Conservation (phyloP, 2,113 vertebrate genomes). For the Vimba vimba region DNA sequence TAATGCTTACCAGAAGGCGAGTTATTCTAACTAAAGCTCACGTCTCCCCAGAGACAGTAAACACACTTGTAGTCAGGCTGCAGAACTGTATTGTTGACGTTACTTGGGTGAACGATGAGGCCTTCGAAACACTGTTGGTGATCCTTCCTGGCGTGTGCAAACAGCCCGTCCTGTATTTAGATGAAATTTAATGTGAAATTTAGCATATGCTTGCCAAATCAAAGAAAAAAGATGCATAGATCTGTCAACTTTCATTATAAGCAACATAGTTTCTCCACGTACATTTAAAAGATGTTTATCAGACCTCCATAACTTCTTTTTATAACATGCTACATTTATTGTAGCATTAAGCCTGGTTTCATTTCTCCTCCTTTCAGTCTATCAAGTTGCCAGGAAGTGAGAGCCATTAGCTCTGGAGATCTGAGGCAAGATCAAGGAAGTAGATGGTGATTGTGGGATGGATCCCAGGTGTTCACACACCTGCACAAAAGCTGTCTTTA, state of each 20-base stretch:
- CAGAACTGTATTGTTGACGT: conserved; percentile 28
- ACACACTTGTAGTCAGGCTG: conserved; percentile 49
- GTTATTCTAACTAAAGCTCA: conserved; percentile 50
- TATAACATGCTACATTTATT: neutral
- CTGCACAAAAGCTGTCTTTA: conserved; percentile 24
- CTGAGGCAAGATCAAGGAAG: conserved; percentile 5
- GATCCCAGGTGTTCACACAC: conserved; percentile 43
- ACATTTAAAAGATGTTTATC: conserved; percentile 3
- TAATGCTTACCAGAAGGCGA: conserved; percentile 50
- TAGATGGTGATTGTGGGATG: conserved; percentile 20
- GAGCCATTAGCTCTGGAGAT: neutral
- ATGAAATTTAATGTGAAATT: conserved; percentile 25
- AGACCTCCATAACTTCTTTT: neutral
- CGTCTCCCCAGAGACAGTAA: conserved; percentile 48
- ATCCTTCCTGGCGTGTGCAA: conserved; percentile 42
- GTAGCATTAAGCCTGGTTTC: neutral
- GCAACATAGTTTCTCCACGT: neutral
- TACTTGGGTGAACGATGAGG: conserved; percentile 30
- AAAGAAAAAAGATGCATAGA: conserved; percentile 15
- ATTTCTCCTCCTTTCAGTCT: neutral
- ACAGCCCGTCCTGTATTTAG: conserved; percentile 28
- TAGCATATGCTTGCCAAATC: neutral
- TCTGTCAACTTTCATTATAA: conserved; percentile 7
- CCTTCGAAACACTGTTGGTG: conserved; percentile 15
- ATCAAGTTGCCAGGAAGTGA: conserved; percentile 33